phyloP scores from a whole-genome alignment of 2,888 invertebrate genomes.

The Vesta saturnalis region DNA sequence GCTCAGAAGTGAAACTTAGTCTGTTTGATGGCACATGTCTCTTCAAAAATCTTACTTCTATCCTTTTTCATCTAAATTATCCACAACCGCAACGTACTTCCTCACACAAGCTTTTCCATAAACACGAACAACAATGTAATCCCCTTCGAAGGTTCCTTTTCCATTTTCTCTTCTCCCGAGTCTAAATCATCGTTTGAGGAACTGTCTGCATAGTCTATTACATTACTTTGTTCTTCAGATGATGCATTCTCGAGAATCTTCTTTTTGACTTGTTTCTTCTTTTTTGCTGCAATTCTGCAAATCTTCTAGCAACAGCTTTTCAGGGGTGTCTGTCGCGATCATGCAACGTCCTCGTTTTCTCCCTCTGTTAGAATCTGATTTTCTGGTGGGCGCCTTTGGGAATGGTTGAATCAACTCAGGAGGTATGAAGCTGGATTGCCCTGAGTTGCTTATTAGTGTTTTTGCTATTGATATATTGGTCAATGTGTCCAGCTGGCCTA shows the following conservation, averaged over 20 bases:
- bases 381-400: not conserved
- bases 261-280: not conserved
- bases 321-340: not conserved
- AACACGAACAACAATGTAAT: too few relatives aligned
- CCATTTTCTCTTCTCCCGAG: too few relatives aligned
- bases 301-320: not conserved
- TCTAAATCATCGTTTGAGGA: too few relatives aligned
- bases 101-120: too few relatives aligned
- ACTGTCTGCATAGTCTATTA: too few relatives aligned
- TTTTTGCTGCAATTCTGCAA: too few relatives aligned
- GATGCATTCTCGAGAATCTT: not conserved
- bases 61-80: not conserved
- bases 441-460: not conserved
- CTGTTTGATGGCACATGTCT: too few relatives aligned
- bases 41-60: not conserved
- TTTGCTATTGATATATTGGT: not conserved
- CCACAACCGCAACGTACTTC: too few relatives aligned
- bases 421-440: too few relatives aligned
- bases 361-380: not conserved
- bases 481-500: not conserved
- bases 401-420: too few relatives aligned
- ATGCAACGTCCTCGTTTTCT: not conserved
- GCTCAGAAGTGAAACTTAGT: too few relatives aligned
- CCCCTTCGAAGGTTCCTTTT: too few relatives aligned
- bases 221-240: not conserved